Percentiles rank a stretch among this genome's conserved stretches.
Evolutionary conservation across 2,888 invertebrate species (phyloP).

Genomic region (Campoletis raptor): DNA sequence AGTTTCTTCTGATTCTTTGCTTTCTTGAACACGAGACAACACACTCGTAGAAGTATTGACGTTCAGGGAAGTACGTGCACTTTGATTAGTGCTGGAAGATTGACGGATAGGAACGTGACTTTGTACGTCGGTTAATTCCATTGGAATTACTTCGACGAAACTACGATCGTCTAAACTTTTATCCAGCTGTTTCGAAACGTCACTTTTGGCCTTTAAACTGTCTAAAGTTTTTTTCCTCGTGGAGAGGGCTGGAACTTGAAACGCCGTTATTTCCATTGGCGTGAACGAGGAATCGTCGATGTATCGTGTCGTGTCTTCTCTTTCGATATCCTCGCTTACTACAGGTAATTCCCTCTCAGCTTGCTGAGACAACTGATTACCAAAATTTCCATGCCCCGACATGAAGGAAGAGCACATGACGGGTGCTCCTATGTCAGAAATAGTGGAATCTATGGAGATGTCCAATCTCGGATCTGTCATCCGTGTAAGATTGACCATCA

Average conservation of each 20-base stretch:
- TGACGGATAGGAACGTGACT: conserved; percentile 41
- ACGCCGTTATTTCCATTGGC: conserved; percentile 70
- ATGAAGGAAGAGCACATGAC: conserved; percentile 78
- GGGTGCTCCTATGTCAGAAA: conserved; percentile 68
- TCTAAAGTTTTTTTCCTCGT: conserved; percentile 23
- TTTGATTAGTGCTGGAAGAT: conserved; percentile 33
- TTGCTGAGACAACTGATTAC: conserved; percentile 25
- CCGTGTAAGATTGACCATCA: conserved; percentile 39
- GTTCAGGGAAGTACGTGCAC: conserved; percentile 74
- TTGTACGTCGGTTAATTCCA: conserved; percentile 65
- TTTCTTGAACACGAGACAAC: conserved; percentile 19
- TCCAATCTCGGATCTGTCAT: conserved; percentile 44
- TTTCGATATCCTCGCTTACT: neutral
- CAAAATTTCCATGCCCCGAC: conserved; percentile 53
- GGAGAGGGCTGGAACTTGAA: conserved; percentile 32
- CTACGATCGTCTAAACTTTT: neutral
- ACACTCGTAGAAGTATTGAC: conserved; percentile 77
- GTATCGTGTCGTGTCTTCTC: conserved; percentile 11
- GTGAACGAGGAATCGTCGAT: conserved; percentile 48
- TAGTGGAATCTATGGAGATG: conserved; percentile 42
- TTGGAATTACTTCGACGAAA: conserved; percentile 40
- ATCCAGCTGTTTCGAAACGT: neutral
- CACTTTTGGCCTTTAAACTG: neutral
- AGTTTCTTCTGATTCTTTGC: conserved; percentile 10
- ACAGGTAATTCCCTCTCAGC: neutral